Percentiles rank a stretch among this genome's conserved stretches.
phyloP scores from a whole-genome alignment of 2,888 invertebrate genomes.

The Ramazzottius varieornatus region DNA sequence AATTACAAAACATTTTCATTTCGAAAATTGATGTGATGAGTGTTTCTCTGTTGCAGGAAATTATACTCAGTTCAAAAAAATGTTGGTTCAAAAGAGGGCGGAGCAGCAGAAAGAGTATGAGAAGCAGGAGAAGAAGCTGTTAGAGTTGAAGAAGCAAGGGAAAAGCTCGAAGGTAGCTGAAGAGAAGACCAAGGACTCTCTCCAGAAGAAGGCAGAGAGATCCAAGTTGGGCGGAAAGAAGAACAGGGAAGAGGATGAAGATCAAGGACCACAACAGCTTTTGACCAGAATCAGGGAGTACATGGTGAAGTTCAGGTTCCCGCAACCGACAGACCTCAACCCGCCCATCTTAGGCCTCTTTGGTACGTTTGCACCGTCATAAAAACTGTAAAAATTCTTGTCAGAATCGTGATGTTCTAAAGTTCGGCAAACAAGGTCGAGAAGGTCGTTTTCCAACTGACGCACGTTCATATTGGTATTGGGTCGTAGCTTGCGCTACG shows the following conservation, averaged over 20 bases:
- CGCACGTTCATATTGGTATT: too few species aligned
- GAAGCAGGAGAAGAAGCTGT: slow-evolving; percentile 84
- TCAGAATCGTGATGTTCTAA: too few species aligned
- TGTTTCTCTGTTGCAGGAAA: too few species aligned
- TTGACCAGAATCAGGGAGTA: slow-evolving; percentile 77
- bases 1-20: too few species aligned
- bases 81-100: slow-evolving; percentile 78
- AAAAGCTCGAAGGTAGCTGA: slow-evolving; percentile 87
- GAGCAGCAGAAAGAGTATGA: slow-evolving; percentile 91
- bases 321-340: slow-evolving; percentile 78
- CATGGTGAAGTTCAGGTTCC: slow-evolving; percentile 87
- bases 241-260: slow-evolving; percentile 45
- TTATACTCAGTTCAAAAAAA: slow-evolving; percentile 56
- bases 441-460: too few species aligned
- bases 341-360: slow-evolving; percentile 87
- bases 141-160: slow-evolving; percentile 74
- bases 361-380: slow-evolving; percentile 40
- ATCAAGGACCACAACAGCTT: slow-evolving; percentile 49
- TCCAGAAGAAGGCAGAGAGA: slow-evolving; percentile 39
- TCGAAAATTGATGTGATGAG: slow-evolving; percentile 12
- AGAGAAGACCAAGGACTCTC: slow-evolving; percentile 37
- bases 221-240: slow-evolving; percentile 39
- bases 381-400: too few species aligned
- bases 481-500: too few species aligned
- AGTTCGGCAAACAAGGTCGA: too few species aligned